Base-by-base conservation (phyloP, 2,888 invertebrate genomes). In the Sesia bembeciformis region DNA sequence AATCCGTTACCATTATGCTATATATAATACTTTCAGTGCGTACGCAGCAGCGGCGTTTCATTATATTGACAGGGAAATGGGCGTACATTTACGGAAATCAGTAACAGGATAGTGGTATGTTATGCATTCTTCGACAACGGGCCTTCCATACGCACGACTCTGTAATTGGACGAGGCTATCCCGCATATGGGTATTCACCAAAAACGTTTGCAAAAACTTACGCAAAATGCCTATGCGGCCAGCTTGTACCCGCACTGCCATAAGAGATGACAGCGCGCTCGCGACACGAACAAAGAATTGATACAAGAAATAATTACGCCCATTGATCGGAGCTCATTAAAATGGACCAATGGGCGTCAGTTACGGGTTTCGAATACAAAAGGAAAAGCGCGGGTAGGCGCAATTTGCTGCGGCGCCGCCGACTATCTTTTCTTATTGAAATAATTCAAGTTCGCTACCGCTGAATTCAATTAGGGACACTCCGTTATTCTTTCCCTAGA, bases 241-340 rank as follows among this genome's bases (percentile, higher is more conserved):
- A 8, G 52, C 39, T 7, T 60, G 64, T 62, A 68, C 61, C 61
- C 58, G 8, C 46, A 23, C 46, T 46, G 64, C 82, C 82, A 68
- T 81, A 80, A 67, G 68, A 72, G 80, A 67, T 78, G 83, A 81
- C 82, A 82, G 79, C 72, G 73, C 70, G 76, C 76, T 78, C 70
- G 76, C 80, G 80, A 70, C 62, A 58, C 61, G 58, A 72, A 77
- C 78, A 81, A 81, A 84, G 80, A 84, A 86, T 46, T 83, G 78
- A 83, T 81, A 84, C 83, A 75, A 84, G 78, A 81, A 84, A 88
- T 83, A 86, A 86, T 87, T 86, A 87, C 87, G 86, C 86, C 86
- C 86, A 84, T 86, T 85, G 83, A 86, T 84, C 81, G 79, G 68
- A 70, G 78, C 85, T 86, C 83, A 86, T 85, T 87, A 86, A 82